Base-by-base conservation (phyloP, 2,113 vertebrate species). In the Ochotona curzoniae region DNA sequence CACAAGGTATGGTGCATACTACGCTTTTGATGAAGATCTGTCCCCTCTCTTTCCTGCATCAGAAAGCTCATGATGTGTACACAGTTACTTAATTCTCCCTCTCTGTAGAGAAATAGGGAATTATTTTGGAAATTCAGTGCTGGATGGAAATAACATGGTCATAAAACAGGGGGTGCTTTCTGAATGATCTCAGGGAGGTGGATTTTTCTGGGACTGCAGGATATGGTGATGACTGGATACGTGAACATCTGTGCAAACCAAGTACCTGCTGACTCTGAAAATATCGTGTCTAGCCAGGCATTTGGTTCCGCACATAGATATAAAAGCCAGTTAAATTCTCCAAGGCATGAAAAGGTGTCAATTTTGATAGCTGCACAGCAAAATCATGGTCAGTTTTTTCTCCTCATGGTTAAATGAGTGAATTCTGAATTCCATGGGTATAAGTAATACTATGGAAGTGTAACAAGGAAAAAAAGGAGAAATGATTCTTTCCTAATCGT, bases 71-170 rank as follows among this genome's bases (percentile, higher is more conserved):
- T 47, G 47, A 44, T 47, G 1, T 69, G 11, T 76, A 18, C 28
- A 11, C 70, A 70, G 15, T 25, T 54, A 60, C 7, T 81, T 70
- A 64, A 75, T 85, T 88, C 60, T 91, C 18, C 25, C 51, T 84
- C n/a, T 44, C 76, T 93, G 15, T 69, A 70, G 64, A 87, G 67
- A 94, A 96, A 64, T 17, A 15, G 14, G 20, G 71, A 67, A 80
- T 64, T 76, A 64, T 81, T 83, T 93, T 87, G 8, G 66, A 93
- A 57, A 78, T 81, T 14, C 26, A 92, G 32, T 47, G 17, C 38
- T 78, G 25, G 57, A 85, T 57, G 18, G 85, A 86, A 93, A 60
- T 18, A 66, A 75, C 2, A 73, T 71, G 26, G 67, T 87, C 51
- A 23, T 61, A 30, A 74, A 82, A 79, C 12, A 71, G n/a, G 70